phyloP scores from a whole-genome alignment of 2,888 invertebrate species.

The Aethes cnicana region DNA sequence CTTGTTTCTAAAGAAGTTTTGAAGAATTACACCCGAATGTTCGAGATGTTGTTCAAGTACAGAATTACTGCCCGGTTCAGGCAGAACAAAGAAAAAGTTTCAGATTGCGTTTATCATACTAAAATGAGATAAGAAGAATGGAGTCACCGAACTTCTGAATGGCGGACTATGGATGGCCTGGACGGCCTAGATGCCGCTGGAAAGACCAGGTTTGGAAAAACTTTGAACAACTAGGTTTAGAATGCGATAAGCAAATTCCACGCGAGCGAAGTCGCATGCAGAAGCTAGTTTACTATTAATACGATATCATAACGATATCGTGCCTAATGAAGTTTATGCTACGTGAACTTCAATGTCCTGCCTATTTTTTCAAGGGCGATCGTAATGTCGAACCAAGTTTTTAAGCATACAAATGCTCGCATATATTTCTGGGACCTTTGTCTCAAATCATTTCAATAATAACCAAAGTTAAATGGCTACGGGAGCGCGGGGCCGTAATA shows the following conservation, averaged over 20 bases:
- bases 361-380: too few species aligned
- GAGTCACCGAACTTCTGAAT: too few species aligned
- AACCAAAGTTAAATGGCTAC: constrained; percentile 71
- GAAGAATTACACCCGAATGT: constrained; percentile 18
- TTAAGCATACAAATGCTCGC: constrained; percentile 42
- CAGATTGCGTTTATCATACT: constrained; percentile 22
- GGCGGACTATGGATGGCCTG: too few species aligned
- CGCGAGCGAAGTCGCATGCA: too few species aligned
- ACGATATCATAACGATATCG: too few species aligned
- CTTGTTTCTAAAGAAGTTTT: constrained; percentile 35
- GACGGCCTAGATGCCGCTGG: too few species aligned
- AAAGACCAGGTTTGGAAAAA: too few species aligned
- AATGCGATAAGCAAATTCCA: too few species aligned
- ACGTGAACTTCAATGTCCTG: too few species aligned
- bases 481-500: constrained; percentile 62
- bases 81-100: constrained; percentile 10
- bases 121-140: constrained; percentile 16
- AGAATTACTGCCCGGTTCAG: constrained; percentile 13
- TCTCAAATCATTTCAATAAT: constrained; percentile 75
- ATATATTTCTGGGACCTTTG: constrained; percentile 61
- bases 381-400: constrained; percentile 32
- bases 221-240: too few species aligned
- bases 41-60: constrained; percentile 12
- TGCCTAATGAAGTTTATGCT: too few species aligned
- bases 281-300: too few species aligned